Evolutionary conservation across 1,140 invertebrate genomes (phyloP), one percentile per base, ranked within the genome.

Genomic region (Trichonephila clavipes): DNA sequence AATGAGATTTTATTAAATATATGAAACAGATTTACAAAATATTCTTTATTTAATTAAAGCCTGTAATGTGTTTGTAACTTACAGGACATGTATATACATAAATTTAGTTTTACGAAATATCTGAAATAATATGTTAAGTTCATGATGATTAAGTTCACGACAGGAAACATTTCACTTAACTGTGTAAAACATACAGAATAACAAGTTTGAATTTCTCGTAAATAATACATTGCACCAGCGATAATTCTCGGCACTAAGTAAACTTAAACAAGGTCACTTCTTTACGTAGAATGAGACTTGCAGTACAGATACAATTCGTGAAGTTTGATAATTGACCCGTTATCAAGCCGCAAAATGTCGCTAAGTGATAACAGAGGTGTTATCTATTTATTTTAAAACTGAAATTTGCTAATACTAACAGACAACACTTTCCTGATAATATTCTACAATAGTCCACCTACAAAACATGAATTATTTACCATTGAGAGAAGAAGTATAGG

Each of bases 331-430:
- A 21, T n/a, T 12, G n/a, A 69, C 21, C n/a, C 44, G 4, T 77
- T 16, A 77, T 77, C 69, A 77, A 77, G 2, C 7, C 14, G 3
- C 12, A 28, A 77, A 34, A 77, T 77, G 69, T 77, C 69, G 16
- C 12, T 28, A 18, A 12, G 69, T 18, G 69, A 77, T 77, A 77
- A 28, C 28, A 77, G 14, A 18, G 14, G 28, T 28, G 8, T 34
- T 77, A 77, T 77, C 69, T 77, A 14, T 77, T 77, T 77, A 77
- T 77, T 77, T 77, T 40, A 77, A 77, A 85, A 58, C 44, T 24
- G 58, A 85, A 19, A 21, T 51, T 18, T 85, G n/a, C 51, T 24
- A 24, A 6, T 12, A 28, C 24, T 10, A 85, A n/a, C 58, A 58
- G 24, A 85, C 10, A 58, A 8, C 34, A n/a, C 21, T 85, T 85